phyloP scores from a whole-genome alignment of 2,888 invertebrate species.

The Temnothorax unifasciatus region DNA sequence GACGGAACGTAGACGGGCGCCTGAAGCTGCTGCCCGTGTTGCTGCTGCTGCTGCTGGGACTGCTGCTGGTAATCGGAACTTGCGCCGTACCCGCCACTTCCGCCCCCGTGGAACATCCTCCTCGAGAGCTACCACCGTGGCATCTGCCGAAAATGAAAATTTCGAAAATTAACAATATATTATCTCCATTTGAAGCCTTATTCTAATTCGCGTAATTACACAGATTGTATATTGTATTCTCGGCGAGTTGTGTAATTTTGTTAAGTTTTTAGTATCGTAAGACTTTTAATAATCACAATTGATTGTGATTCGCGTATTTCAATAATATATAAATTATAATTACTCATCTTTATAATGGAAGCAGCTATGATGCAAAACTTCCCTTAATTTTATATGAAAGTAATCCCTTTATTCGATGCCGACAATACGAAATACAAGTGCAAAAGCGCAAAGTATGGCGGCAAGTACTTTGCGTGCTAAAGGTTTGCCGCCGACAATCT shows the following conservation, averaged over 20 bases:
- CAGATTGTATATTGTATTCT: neutral
- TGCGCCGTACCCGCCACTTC: constrained; percentile 84
- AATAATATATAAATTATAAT: neutral
- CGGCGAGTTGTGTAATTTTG: neutral
- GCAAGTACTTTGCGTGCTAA: constrained; percentile 5
- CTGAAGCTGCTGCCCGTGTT: constrained; percentile 85
- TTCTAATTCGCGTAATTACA: neutral
- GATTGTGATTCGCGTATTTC: neutral
- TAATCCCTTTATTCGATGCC: neutral
- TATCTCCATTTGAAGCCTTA: neutral
- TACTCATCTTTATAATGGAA: neutral
- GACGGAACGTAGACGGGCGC: constrained; percentile 91
- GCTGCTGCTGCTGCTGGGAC: constrained; percentile 84
- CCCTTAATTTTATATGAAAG: neutral
- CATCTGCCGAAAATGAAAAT: constrained; percentile 62
- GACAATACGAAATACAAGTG: constrained; percentile 21
- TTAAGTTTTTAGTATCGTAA: neutral
- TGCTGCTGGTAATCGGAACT: constrained; percentile 85
- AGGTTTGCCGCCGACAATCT: constrained; percentile 21
- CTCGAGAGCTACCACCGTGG: constrained; percentile 77
- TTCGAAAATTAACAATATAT: neutral
- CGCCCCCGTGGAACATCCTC: constrained; percentile 86
- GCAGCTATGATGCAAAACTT: neutral
- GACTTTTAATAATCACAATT: neutral
- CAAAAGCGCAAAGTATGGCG: neutral